Conservation (phyloP, 2,113 vertebrate genomes). For the Indri indri region DNA sequence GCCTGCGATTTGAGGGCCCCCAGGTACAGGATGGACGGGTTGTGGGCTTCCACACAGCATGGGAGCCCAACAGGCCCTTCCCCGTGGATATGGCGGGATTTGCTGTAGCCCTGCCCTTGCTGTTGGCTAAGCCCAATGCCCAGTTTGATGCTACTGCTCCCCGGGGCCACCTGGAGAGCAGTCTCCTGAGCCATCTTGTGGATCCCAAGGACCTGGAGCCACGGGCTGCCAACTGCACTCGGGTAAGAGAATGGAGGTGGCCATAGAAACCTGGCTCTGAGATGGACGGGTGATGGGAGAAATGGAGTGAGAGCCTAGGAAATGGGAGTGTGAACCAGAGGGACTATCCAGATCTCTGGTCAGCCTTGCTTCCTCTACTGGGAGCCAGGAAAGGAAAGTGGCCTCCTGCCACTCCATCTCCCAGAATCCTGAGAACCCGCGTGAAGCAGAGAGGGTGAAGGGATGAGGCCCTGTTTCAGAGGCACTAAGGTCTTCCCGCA, state of each 20-base stretch:
- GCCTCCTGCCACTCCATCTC: not conserved
- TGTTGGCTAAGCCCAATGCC: conserved; percentile 87
- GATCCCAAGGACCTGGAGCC: conserved; percentile 93
- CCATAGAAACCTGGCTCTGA: not conserved
- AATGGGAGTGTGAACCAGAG: not conserved
- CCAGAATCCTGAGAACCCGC: not conserved
- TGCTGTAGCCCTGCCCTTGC: conserved; percentile 88
- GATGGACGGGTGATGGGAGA: not conserved
- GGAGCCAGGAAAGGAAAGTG: not conserved
- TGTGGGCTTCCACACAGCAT: conserved; percentile 93
- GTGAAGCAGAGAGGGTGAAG: not conserved
- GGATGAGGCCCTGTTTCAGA: not conserved
- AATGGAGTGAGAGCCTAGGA: not conserved
- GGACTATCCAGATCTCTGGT: not conserved
- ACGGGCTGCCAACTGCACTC: conserved; percentile 91
- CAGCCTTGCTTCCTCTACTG: not conserved
- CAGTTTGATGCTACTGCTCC: conserved; percentile 89
- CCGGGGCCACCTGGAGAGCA: conserved; percentile 93
- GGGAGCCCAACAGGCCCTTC: conserved; percentile 93
- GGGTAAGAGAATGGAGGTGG: conserved; percentile 80
- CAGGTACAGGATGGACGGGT: conserved; percentile 90
- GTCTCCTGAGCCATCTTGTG: conserved; percentile 89
- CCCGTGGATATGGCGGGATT: conserved; percentile 95
- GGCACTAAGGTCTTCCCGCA: not conserved
- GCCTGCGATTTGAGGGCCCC: conserved; percentile 92